phyloP scores from a whole-genome alignment of 2,113 vertebrate genomes.

The Pionites leucogaster region DNA sequence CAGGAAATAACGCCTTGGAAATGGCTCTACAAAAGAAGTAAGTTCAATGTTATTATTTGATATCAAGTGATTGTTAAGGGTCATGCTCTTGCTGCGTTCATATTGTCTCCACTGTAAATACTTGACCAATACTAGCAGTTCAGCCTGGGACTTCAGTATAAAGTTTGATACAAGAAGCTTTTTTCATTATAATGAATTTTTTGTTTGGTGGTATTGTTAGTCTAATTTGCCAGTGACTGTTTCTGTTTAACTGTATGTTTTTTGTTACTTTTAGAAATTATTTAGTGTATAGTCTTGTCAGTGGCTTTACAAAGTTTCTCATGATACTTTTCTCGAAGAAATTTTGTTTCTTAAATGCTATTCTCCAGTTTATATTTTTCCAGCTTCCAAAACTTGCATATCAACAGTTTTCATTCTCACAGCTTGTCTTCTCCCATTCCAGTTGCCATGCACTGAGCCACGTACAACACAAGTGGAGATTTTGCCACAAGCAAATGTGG shows the following conservation, averaged over 20 bases:
- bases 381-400: not conserved
- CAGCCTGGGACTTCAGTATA: not conserved
- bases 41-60: not conserved
- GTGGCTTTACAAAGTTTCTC: not conserved
- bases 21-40: slow-evolving; percentile 28
- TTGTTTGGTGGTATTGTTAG: not conserved
- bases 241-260: not conserved
- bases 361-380: not conserved
- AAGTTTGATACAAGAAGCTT: not conserved
- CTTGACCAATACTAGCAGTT: not conserved
- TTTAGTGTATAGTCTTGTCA: not conserved
- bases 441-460: not conserved
- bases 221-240: not conserved
- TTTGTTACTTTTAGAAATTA: not conserved
- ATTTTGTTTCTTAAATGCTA: not conserved
- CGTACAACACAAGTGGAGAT: not conserved
- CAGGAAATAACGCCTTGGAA: slow-evolving; percentile 8
- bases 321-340: not conserved
- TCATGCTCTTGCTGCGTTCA: not conserved
- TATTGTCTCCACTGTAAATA: not conserved
- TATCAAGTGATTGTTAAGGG: not conserved
- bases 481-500: not conserved
- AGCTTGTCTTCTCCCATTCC: not conserved
- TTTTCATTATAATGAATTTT: not conserved
- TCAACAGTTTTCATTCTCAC: not conserved